A percentile compares a stretch with the other conserved stretches of the same genome.
phyloP scores from a whole-genome alignment of 2,113 vertebrate species.

The Lepus europaeus region DNA sequence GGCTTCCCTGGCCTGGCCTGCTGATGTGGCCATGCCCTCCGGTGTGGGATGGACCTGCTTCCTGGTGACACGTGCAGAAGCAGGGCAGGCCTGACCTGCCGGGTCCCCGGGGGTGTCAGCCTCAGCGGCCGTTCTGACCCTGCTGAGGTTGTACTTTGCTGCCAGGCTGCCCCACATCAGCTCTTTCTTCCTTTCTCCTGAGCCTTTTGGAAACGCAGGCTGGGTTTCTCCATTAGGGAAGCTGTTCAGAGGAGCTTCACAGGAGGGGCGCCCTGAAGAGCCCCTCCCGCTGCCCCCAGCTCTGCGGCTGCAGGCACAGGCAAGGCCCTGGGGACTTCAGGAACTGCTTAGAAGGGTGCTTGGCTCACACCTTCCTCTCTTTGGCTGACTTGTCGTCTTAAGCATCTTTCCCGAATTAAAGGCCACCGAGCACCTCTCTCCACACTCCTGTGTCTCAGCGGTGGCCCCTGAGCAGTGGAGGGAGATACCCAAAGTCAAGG shows the following conservation, averaged over 20 bases:
- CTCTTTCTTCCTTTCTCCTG: background rate
- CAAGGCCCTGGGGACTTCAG: background rate
- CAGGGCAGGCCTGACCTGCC: background rate
- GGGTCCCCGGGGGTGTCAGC: background rate
- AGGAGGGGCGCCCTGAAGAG: slow-evolving; percentile 22
- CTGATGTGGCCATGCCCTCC: background rate
- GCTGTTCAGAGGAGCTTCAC: slow-evolving; percentile 35
- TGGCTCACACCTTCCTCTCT: slow-evolving; percentile 51
- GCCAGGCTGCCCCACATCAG: background rate
- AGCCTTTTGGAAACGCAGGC: too few species aligned
- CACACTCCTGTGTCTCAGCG: slow-evolving; percentile 35
- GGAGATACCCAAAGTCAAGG: background rate
- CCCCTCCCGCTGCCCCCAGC: background rate
- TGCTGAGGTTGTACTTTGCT: background rate
- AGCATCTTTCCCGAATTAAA: slow-evolving; percentile 62
- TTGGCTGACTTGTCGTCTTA: slow-evolving; percentile 58
- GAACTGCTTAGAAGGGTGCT: slow-evolving; percentile 25
- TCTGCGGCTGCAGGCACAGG: background rate
- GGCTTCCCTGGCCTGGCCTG: background rate
- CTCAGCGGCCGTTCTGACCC: background rate
- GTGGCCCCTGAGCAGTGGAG: slow-evolving; percentile 46
- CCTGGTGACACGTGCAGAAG: background rate
- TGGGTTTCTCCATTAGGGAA: slow-evolving; percentile 1
- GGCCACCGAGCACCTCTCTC: slow-evolving; percentile 49
- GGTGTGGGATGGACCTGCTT: background rate